Conservation (phyloP, 2,113 vertebrate genomes). For the Gorsachius goisagi region DNA sequence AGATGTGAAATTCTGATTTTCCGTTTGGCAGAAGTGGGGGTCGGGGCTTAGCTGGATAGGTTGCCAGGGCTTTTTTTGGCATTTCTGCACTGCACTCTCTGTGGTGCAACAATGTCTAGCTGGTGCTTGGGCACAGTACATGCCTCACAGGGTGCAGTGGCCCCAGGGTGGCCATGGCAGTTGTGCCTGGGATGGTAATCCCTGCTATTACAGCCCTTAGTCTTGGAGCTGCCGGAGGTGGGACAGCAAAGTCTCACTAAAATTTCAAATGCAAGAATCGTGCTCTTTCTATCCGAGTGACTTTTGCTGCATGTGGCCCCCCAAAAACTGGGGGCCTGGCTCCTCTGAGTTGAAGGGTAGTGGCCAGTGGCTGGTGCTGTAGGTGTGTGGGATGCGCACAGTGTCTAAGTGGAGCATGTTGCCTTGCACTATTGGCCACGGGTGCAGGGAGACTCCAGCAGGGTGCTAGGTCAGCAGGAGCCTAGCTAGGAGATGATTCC, state of each 20-base stretch:
- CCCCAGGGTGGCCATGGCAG: neutral
- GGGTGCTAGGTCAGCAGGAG: neutral
- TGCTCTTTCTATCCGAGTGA: neutral
- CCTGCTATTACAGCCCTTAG: neutral
- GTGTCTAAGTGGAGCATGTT: accelerated
- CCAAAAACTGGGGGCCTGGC: neutral
- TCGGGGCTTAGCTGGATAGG: neutral
- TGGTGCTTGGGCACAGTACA: neutral
- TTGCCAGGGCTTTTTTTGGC: neutral
- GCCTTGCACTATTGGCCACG: neutral
- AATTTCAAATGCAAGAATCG: neutral
- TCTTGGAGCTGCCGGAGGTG: neutral
- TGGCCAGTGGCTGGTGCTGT: neutral
- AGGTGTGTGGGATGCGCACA: neutral
- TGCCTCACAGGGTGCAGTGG: neutral
- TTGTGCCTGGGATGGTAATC: neutral
- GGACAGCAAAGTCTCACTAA: neutral
- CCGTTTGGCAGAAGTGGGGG: neutral
- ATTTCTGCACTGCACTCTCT: neutral
- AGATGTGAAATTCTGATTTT: neutral
- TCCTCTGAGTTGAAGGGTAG: neutral
- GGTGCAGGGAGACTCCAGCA: neutral
- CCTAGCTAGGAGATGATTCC: neutral
- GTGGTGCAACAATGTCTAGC: accelerated
- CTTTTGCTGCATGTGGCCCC: neutral